A percentile compares a stretch with the other conserved stretches of the same genome.
Evolutionary conservation across 1,140 invertebrate genomes (phyloP).

Genomic region (Diorhabda sublineata): DNA sequence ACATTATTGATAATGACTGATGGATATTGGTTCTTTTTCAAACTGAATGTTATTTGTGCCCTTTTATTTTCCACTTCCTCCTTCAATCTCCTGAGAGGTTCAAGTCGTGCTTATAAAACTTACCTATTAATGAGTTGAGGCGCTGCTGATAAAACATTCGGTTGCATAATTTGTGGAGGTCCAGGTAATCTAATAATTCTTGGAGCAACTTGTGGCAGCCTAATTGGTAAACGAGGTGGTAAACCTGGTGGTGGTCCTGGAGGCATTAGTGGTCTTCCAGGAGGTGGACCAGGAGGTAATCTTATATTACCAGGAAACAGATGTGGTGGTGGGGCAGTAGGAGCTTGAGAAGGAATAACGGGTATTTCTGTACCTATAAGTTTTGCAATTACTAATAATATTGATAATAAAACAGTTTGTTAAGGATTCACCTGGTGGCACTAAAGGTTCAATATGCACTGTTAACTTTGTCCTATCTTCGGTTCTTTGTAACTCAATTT

Average conservation of each 20-base stretch:
- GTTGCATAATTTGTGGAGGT: slow-evolving; percentile 46
- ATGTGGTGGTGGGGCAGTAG: slow-evolving; percentile 56
- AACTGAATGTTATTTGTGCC: no score
- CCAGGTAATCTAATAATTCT: slow-evolving; percentile 57
- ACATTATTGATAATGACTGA: no score
- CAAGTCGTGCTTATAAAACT: no score
- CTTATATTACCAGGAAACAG: slow-evolving; percentile 48
- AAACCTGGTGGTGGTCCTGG: slow-evolving; percentile 68
- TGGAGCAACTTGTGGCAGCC: slow-evolving; percentile 49
- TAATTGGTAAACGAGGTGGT: slow-evolving; percentile 51
- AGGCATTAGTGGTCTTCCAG: slow-evolving; percentile 56
- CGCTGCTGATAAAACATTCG: slow-evolving; percentile 75
- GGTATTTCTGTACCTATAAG: slow-evolving; percentile 9
- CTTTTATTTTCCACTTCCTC: no score
- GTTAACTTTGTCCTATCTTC: slow-evolving; percentile 57
- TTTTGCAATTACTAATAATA: neutral
- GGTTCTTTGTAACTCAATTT: slow-evolving; percentile 61
- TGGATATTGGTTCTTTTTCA: no score
- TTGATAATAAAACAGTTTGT: neutral
- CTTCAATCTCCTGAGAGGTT: no score
- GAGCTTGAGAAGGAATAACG: slow-evolving; percentile 6
- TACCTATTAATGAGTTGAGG: slow-evolving; percentile 69
- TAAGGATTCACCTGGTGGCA: slow-evolving; percentile 7
- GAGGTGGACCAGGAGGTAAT: slow-evolving; percentile 62
- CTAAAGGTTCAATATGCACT: slow-evolving; percentile 39